Percentiles rank a stretch among this genome's conserved stretches.
Evolutionary conservation across 1,140 invertebrate genomes (phyloP).

Genomic region (Mizuhopecten yessoensis): DNA sequence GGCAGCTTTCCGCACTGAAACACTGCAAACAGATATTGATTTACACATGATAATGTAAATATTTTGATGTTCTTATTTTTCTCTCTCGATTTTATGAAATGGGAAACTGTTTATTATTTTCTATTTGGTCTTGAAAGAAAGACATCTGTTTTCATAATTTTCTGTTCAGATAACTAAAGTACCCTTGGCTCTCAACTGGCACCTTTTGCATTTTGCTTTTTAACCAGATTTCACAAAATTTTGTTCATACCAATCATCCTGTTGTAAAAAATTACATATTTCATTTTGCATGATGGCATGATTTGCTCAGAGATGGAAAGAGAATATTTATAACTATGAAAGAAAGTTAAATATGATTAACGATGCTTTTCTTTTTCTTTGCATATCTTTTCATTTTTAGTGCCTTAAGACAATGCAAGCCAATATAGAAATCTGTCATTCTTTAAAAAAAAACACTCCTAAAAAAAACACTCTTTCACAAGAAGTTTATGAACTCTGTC

Average conservation of each 20-base stretch:
- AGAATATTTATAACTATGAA: neutral
- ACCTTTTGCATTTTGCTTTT: conserved; percentile 20
- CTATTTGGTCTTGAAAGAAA: conserved; percentile 15
- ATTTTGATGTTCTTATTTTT: neutral
- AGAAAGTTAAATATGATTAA: too few relatives aligned
- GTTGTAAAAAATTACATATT: neutral
- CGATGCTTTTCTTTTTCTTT: too few relatives aligned
- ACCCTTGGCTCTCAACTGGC: neutral
- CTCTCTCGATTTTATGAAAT: neutral
- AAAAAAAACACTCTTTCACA: too few relatives aligned
- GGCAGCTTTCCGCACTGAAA: too few relatives aligned
- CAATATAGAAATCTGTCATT: too few relatives aligned
- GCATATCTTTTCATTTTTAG: too few relatives aligned
- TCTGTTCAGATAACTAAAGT: neutral
- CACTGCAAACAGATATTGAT: too few relatives aligned
- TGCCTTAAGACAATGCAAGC: too few relatives aligned
- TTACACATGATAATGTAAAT: too few relatives aligned
- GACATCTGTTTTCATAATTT: conserved; percentile 21
- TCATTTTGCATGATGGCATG: conserved; percentile 24
- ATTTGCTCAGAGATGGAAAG: neutral
- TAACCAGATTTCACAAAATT: neutral
- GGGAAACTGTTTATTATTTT: neutral
- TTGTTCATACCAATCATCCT: neutral
- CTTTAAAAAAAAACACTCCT: too few relatives aligned
- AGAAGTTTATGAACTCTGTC: too few relatives aligned